Evolutionary conservation across 2,797 vertebrate genomes (phyloP), one percentile per base, ranked within the genome.

Genomic region (Pseudomugil tenellus): DNA sequence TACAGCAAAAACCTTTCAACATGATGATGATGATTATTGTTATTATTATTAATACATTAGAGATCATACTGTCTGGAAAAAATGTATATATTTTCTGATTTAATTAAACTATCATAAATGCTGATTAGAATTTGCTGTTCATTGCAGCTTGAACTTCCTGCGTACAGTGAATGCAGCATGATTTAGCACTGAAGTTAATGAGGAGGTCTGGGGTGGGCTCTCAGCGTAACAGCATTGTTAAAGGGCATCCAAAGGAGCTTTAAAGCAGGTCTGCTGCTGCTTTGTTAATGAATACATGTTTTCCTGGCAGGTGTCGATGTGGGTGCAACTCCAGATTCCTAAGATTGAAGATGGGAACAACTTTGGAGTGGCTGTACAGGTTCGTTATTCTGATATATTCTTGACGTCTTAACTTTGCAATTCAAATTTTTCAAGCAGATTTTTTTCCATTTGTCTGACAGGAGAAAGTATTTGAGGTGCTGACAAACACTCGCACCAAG

Each of bases 311-410:
- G 95, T 97, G 67, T 94, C 95, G 1, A 94, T 96, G 86, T 98
- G 96, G 96, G 83, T 98, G 52, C 96, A 98, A 35, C 94, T 98
- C 26, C 95, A 95, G 80, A 94, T 98, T 64, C 96, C 96, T 10
- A 94, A 87, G 81, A 95, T 98, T 83, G 96, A 97, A 67, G 96
- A 98, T 29, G 96, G 96, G 0, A 96, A 98, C 87, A 98, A 98
- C 86, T 98, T 98, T 73, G 96, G 96, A 10, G 96, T 98, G 34
- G 95, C 96, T 2, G 96, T 98, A 12, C 96, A 97, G 95, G 96
- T 97, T 7, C 58, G 91, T 35, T 35, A 10, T 13, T 16, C 3
- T 52, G 2, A 1, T 26, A 16, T 52, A 25, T 14, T 14, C 3
- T 26, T 26, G 3, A 11, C 12, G 48, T 25, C 1, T 23, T 14